Percentiles rank a stretch among this genome's conserved stretches.
These are phyloP conservation scores for Pedicia rivosa DNA, from an alignment of 2,888 invertebrate species.

Conservation along the genomic window DNA sequence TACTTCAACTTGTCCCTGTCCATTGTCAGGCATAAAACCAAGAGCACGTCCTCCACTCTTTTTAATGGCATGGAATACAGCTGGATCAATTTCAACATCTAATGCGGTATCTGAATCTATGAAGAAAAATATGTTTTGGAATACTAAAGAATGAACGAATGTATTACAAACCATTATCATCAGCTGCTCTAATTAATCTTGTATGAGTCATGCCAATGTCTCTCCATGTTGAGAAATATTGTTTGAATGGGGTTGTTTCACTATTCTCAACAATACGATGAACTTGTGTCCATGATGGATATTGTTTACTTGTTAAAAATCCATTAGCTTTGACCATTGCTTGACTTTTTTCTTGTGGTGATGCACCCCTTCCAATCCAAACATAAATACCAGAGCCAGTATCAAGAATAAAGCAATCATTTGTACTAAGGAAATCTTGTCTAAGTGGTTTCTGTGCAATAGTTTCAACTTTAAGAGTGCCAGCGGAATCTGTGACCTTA, in stretches of 20 bases:
- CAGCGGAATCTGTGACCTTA: slow-evolving; percentile 51
- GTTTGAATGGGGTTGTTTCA: slow-evolving; percentile 76
- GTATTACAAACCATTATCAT: slow-evolving; percentile 21
- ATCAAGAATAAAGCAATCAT: slow-evolving; percentile 65
- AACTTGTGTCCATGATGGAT: slow-evolving; percentile 53
- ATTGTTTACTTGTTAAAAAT: slow-evolving; percentile 46
- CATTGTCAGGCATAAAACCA: slow-evolving; percentile 62
- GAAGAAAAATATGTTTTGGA: slow-evolving; percentile 14
- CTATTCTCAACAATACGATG: slow-evolving; percentile 64
- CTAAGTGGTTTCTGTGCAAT: slow-evolving; percentile 54
- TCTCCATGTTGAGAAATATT: slow-evolving; percentile 72
- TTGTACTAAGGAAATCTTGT: slow-evolving; percentile 38
- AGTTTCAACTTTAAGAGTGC: slow-evolving; percentile 46
- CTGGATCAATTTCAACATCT: slow-evolving; percentile 25
- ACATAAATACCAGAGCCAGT: slow-evolving; percentile 67
- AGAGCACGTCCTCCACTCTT: slow-evolving; percentile 43
- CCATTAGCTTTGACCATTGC: slow-evolving; percentile 57
- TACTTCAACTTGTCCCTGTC: slow-evolving; percentile 39
- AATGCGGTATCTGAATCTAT: slow-evolving; percentile 14
- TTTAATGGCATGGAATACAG: slow-evolving; percentile 25
- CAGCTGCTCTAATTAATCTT: slow-evolving; percentile 35
- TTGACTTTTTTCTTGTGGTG: slow-evolving; percentile 53
- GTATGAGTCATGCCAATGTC: slow-evolving; percentile 44
- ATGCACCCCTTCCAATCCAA: slow-evolving; percentile 68
- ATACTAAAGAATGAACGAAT: background rate